phyloP scores from a whole-genome alignment of 2,888 invertebrate species.

The Petrolisthes cinctipes region DNA sequence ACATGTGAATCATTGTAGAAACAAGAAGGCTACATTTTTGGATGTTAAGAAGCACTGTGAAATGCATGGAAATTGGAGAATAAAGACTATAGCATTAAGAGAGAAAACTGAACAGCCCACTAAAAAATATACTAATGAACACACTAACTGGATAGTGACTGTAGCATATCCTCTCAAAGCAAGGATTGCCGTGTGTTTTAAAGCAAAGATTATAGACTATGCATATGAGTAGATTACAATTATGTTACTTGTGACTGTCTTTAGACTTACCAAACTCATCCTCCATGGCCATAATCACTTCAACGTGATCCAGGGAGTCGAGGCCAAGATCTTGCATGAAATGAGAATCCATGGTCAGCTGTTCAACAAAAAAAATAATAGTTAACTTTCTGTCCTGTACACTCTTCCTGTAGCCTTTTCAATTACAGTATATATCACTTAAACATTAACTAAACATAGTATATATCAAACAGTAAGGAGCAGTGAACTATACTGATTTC shows the following conservation, averaged over 20 bases:
- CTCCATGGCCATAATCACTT: conserved; percentile 99
- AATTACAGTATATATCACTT: neutral
- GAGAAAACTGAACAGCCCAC: neutral
- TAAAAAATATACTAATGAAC: neutral
- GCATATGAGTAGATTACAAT: neutral
- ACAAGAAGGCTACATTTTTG: no score
- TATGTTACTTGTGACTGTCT: neutral
- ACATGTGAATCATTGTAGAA: no score
- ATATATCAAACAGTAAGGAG: neutral
- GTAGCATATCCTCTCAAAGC: neutral
- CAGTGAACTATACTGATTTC: neutral
- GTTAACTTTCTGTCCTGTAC: neutral
- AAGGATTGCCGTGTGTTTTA: neutral
- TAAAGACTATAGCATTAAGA: neutral
- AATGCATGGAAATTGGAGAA: no score
- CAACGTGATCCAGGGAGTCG: conserved; percentile 98
- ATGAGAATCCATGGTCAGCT: conserved; percentile 93
- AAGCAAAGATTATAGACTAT: neutral
- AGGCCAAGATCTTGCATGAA: conserved; percentile 97
- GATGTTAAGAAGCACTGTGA: no score
- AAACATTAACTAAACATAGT: neutral
- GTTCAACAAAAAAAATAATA: conserved; percentile 69
- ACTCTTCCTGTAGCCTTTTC: neutral
- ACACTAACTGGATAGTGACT: neutral
- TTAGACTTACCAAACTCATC: conserved; percentile 88